A percentile compares a stretch with the other conserved stretches of the same genome.
These are phyloP conservation scores for Centroberyx gerrardi DNA, from an alignment of 2,797 vertebrate genomes.

Conservation along the genomic window DNA sequence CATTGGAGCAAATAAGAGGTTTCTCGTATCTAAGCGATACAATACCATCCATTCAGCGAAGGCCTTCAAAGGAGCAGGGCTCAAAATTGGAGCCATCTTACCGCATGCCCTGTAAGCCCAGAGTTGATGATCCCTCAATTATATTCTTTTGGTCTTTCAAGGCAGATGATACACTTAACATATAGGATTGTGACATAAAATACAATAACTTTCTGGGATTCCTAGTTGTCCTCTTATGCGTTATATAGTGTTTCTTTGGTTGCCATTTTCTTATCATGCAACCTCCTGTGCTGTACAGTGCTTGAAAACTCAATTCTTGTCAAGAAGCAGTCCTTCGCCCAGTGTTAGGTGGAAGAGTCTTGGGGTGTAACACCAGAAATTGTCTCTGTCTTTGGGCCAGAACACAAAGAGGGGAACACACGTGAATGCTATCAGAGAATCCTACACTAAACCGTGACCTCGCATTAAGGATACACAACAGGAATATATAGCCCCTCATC, in stretches of 20 bases:
- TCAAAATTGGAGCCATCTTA: not conserved
- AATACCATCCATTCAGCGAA: not conserved
- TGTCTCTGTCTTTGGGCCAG: no score
- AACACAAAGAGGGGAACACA: constrained; percentile 12
- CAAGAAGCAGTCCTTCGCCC: no score
- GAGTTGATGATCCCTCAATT: constrained; percentile 8
- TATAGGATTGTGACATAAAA: no score
- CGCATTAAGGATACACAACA: constrained; percentile 6
- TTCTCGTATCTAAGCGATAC: not conserved
- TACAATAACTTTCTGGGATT: no score
- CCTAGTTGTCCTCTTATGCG: no score
- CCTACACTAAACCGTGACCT: constrained; percentile 32
- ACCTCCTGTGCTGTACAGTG: no score
- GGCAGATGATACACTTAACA: constrained; percentile 17
- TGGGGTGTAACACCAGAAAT: no score
- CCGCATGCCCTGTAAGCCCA: not conserved
- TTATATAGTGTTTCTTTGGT: no score
- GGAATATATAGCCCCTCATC: no score
- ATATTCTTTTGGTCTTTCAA: constrained; percentile 23
- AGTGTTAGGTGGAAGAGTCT: no score
- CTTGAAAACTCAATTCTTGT: no score
- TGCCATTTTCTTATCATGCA: no score
- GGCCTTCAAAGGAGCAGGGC: not conserved
- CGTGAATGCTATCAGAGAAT: constrained; percentile 23
- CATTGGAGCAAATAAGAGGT: constrained; percentile 5